Evolutionary conservation across 2,888 invertebrate species (phyloP).

Genomic region (Calephelis perditalis): DNA sequence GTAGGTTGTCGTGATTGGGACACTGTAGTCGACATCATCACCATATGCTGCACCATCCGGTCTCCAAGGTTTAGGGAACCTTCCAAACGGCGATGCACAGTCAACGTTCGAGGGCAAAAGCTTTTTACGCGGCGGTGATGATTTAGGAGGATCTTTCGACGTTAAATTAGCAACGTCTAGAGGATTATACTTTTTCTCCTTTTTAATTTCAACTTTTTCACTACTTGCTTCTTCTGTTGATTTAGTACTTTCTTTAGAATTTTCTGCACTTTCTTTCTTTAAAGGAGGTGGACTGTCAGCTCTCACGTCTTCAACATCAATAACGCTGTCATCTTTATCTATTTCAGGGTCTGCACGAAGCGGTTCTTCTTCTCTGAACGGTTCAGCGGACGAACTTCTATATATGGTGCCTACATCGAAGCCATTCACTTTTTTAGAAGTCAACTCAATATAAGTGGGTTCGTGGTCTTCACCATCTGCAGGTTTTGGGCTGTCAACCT

Average conservation of each 20-base stretch:
- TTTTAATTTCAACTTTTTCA: slow-evolving; percentile 53
- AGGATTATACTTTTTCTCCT: slow-evolving; percentile 77
- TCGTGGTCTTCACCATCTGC: slow-evolving; percentile 52
- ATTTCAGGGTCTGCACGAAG: slow-evolving; percentile 67
- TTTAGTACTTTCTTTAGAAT: slow-evolving; percentile 47
- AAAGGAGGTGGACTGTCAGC: slow-evolving; percentile 48
- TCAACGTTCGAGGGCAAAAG: slow-evolving; percentile 54
- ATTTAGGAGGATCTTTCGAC: slow-evolving; percentile 78
- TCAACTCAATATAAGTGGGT: slow-evolving; percentile 68
- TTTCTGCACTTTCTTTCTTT: slow-evolving; percentile 35
- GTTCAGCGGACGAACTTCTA: slow-evolving; percentile 56
- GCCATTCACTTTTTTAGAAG: slow-evolving; percentile 56
- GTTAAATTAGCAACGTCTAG: slow-evolving; percentile 81
- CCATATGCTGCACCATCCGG: slow-evolving; percentile 68
- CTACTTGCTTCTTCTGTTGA: slow-evolving; percentile 47
- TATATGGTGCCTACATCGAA: slow-evolving; percentile 46
- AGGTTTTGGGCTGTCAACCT: slow-evolving; percentile 62
- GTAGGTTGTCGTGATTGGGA: slow-evolving; percentile 94
- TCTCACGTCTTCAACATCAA: slow-evolving; percentile 71
- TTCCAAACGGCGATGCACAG: slow-evolving; percentile 54
- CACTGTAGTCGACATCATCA: slow-evolving; percentile 86
- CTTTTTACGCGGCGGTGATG: slow-evolving; percentile 71
- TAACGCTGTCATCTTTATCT: slow-evolving; percentile 69
- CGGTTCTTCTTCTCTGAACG: slow-evolving; percentile 62
- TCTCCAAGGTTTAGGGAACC: slow-evolving; percentile 80